Conservation (phyloP, 2,113 vertebrate species). For the Malurus melanocephalus region DNA sequence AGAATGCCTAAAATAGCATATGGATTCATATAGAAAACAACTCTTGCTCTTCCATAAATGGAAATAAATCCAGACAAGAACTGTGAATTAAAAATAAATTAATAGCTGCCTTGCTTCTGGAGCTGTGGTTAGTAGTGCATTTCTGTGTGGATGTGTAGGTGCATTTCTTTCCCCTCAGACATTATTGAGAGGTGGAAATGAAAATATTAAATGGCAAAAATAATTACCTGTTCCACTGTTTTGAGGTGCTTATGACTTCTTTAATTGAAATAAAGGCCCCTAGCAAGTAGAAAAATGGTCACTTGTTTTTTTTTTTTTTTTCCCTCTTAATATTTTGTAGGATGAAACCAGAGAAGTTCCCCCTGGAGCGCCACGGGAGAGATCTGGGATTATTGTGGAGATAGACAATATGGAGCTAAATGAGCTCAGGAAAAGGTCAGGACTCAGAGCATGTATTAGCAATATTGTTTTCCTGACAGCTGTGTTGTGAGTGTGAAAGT, state of each 20-base stretch:
- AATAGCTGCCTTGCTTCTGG: neutral
- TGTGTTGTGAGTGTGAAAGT: neutral
- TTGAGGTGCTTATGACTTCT: neutral
- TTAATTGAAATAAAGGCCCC: neutral
- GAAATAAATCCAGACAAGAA: neutral
- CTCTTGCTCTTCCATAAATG: neutral
- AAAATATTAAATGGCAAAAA: neutral
- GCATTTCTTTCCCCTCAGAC: neutral
- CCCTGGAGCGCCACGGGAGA: constrained; percentile 85
- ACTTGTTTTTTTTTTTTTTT: neutral
- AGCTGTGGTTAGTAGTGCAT: accelerated
- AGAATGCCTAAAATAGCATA: neutral
- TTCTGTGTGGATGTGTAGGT: neutral
- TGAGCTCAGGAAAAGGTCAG: constrained; percentile 81
- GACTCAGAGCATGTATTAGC: neutral
- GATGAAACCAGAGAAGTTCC: constrained; percentile 75
- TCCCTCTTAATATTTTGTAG: constrained; percentile 54
- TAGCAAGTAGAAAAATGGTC: neutral
- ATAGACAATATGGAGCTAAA: constrained; percentile 68
- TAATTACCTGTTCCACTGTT: neutral
- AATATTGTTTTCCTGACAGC: constrained; percentile 21
- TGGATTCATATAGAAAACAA: neutral
- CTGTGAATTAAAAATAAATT: neutral
- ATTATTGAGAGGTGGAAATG: neutral
- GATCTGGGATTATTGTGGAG: constrained; percentile 61